Conservation (phyloP, 2,888 invertebrate species). For the Eulithis prunata region DNA sequence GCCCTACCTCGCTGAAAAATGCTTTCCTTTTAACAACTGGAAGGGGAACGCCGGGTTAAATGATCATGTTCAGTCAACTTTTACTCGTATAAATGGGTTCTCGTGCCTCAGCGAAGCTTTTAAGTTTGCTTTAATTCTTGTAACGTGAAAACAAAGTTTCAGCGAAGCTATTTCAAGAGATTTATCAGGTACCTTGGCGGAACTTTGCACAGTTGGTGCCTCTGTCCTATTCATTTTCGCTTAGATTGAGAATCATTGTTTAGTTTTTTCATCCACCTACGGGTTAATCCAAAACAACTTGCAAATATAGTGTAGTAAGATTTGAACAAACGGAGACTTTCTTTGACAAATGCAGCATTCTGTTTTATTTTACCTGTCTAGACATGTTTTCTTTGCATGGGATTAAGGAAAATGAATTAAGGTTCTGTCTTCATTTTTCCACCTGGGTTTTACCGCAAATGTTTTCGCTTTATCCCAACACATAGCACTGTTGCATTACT, state of each 20-base stretch:
- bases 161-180: slow-evolving; percentile 18
- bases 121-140: slow-evolving; percentile 35
- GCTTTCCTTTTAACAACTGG: slow-evolving; percentile 64
- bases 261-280: too few species aligned
- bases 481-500: neutral
- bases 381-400: slow-evolving; percentile 14
- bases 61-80: slow-evolving; percentile 68
- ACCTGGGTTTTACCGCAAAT: slow-evolving; percentile 7
- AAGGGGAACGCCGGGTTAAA: slow-evolving; percentile 63
- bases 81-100: slow-evolving; percentile 54
- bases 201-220: neutral
- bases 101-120: slow-evolving; percentile 38
- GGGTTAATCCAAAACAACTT: too few species aligned
- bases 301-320: too few species aligned
- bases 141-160: slow-evolving; percentile 31
- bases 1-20: slow-evolving; percentile 63
- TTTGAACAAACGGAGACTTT: neutral
- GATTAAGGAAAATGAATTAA: slow-evolving; percentile 15
- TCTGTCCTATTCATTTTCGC: neutral
- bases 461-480: slow-evolving; percentile 6
- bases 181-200: slow-evolving; percentile 1
- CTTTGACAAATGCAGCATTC: neutral
- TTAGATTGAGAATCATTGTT: too few species aligned
- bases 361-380: slow-evolving; percentile 8
- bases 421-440: slow-evolving; percentile 10